Evolutionary conservation across 2,888 invertebrate species (phyloP).

Genomic region (Danaus chrysippus): DNA sequence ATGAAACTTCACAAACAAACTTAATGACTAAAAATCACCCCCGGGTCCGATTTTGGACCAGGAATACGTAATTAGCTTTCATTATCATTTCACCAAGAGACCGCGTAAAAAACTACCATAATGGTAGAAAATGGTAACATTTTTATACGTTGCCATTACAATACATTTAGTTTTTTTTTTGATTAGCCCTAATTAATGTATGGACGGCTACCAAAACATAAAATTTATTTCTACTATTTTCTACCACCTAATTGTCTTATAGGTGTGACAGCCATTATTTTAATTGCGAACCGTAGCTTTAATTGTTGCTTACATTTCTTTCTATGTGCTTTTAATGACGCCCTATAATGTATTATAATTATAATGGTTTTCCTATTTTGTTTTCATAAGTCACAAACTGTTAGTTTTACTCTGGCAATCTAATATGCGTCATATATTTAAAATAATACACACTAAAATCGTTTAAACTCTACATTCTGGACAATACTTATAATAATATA

Average conservation of each 20-base stretch:
- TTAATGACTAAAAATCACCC: conserved; percentile 36
- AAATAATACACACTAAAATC: conserved; percentile 6
- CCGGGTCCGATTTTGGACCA: conserved; percentile 36
- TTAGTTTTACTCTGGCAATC: conserved; percentile 14
- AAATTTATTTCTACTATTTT: conserved; percentile 56
- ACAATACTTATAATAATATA: too few relatives aligned
- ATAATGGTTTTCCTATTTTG: conserved; percentile 36
- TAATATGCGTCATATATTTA: conserved; percentile 15
- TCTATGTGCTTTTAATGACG: conserved; percentile 50
- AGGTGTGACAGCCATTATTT: conserved; percentile 78
- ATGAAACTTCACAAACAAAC: conserved; percentile 28
- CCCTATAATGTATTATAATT: conserved; percentile 39
- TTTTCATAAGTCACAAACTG: conserved; percentile 31
- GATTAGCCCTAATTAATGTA: conserved; percentile 56
- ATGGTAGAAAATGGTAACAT: conserved; percentile 22
- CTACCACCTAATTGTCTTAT: conserved; percentile 69
- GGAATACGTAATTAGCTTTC: conserved; percentile 33
- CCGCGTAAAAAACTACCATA: conserved; percentile 40
- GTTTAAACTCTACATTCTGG: background rate
- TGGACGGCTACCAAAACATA: conserved; percentile 54
- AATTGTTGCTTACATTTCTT: conserved; percentile 65
- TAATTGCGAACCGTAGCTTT: conserved; percentile 69
- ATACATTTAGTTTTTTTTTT: conserved; percentile 51
- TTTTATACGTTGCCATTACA: conserved; percentile 40
- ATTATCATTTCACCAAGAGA: conserved; percentile 43